Percentiles rank a stretch among this genome's conserved stretches.
Conservation (phyloP, 1,140 invertebrate species). For the Orussus abietinus region DNA sequence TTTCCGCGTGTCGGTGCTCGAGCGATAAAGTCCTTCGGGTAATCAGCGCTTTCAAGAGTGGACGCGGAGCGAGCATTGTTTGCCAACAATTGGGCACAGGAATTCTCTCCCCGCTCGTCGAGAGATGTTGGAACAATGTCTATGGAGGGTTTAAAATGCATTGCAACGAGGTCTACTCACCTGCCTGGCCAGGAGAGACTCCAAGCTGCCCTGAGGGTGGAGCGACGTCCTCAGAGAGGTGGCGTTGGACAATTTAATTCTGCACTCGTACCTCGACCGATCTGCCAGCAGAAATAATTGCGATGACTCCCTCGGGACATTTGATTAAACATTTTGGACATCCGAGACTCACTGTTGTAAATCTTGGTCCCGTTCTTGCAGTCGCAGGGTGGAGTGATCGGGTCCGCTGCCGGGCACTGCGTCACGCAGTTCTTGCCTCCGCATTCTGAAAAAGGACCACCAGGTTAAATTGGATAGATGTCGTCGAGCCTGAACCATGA, state of each 20-base stretch:
- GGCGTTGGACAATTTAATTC: constrained; percentile 38
- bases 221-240: constrained; percentile 25
- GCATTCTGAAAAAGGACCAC: constrained; percentile 32
- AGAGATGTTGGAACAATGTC: too few relatives aligned
- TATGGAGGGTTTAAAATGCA: too few relatives aligned
- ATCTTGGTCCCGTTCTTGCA: constrained; percentile 22
- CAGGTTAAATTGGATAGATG: too few relatives aligned
- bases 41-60: too few relatives aligned
- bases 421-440: constrained; percentile 28
- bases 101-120: too few relatives aligned
- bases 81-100: too few relatives aligned
- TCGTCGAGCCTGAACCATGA: too few relatives aligned
- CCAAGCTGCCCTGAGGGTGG: constrained; percentile 25
- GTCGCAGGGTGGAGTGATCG: constrained; percentile 23
- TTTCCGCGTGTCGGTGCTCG: too few relatives aligned
- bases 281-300: constrained; percentile 24
- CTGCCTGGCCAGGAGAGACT: constrained; percentile 30
- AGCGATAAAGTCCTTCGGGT: too few relatives aligned
- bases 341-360: constrained; percentile 18
- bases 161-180: constrained; percentile 24
- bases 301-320: neutral
- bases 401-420: constrained; percentile 30
- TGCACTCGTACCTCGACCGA: constrained; percentile 39
- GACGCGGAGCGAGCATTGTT: too few relatives aligned
- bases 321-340: neutral